Evolutionary conservation across 1,140 invertebrate species (phyloP), one percentile per base, ranked within the genome.

Genomic region (Drosophila navojoa): DNA sequence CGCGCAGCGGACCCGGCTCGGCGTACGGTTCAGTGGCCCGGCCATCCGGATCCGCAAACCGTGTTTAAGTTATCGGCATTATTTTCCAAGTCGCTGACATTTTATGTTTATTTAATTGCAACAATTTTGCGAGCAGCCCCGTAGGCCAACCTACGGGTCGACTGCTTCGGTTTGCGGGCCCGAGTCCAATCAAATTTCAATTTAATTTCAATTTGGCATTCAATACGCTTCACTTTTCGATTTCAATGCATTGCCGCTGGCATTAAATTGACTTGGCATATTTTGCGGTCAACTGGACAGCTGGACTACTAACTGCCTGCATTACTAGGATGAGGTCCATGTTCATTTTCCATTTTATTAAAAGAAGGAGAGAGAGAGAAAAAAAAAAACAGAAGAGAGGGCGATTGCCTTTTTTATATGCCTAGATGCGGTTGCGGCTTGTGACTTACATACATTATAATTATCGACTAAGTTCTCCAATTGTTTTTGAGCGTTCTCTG

Each of bases 81-180:
- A 75, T 76, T 87, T 72, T 40, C 71, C 63, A 82, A 75, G 76
- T 87, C 82, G 66, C 62, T 81, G 72, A 76, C 72, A 77, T 79
- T 87, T 87, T 79, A 89, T 89, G 84, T 70, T 78, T 86, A 78
- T 86, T 86, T 86, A 86, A 80, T 75, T 89, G 84, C 63, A 71
- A 53, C 50, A 60, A 47, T 55, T 71, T 71, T 40, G 19, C 6
- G 11, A 22, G 13, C 22, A 45, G 42, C 15, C 40, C 42, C 11
- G 6, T 7, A 75, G 62, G 44, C 52, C 72, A 3, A 57, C 55
- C 64, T 54, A 38, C 29, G 66, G 57, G 55, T 42, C 11, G 16
- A 6, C 45, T 27, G 58, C 53, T 27, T 40, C 29, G 16, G 62
- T 66, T 64, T 64, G 47, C 42, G 42, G 66, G 61, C 11, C 35